phyloP scores from a whole-genome alignment of 2,797 vertebrate genomes.

The Enteromius trimaculatus region DNA sequence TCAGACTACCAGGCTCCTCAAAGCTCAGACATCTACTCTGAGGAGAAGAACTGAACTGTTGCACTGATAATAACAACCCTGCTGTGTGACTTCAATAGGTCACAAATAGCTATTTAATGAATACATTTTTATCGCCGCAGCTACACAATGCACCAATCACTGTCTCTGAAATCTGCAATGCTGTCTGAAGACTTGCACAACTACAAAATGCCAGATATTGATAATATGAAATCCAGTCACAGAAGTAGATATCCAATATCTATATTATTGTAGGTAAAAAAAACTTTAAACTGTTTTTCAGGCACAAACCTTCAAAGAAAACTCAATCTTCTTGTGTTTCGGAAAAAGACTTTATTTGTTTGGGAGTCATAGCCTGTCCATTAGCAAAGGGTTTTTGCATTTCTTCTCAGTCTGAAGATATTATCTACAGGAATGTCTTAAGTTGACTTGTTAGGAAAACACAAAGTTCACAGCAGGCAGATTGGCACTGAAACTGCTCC shows the following conservation, averaged over 20 bases:
- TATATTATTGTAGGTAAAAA: not conserved
- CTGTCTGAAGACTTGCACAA: not conserved
- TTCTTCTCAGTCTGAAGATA: not conserved
- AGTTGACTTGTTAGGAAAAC: not conserved
- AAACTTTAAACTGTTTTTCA: not conserved
- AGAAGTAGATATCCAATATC: not conserved
- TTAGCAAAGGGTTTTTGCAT: not conserved
- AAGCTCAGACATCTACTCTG: not conserved
- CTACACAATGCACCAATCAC: not conserved
- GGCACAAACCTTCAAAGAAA: not conserved
- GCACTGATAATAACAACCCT: not conserved
- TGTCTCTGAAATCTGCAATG: not conserved
- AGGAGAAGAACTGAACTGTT: constrained; percentile 9
- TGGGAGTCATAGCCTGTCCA: not conserved
- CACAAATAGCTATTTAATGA: not conserved
- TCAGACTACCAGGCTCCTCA: not conserved
- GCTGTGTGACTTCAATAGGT: not conserved
- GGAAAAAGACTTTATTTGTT: not conserved
- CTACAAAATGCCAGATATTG: not conserved
- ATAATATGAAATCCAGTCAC: not conserved
- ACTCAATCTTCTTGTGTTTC: not conserved
- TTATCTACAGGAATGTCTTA: not conserved
- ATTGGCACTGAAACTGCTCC: not conserved
- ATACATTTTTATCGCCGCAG: not conserved
- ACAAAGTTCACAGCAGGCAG: not conserved